Conservation (phyloP, 2,113 vertebrate genomes). For the Morphnarchus princeps region DNA sequence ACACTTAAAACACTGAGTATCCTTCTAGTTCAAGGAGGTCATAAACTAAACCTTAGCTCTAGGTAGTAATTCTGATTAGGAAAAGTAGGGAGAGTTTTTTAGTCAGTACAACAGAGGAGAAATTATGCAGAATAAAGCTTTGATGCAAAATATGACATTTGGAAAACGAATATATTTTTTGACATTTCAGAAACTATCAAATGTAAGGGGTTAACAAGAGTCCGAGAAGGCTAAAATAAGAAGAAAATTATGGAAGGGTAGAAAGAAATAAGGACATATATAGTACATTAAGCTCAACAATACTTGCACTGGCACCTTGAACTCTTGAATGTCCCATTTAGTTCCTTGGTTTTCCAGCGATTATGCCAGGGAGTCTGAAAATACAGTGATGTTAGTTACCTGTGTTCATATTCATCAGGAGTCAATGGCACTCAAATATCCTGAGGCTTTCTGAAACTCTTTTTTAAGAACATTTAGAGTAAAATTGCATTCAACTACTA, state of each 20-base stretch:
- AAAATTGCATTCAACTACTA: background rate
- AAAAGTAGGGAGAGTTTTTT: background rate
- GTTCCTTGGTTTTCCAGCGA: background rate
- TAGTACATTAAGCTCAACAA: background rate
- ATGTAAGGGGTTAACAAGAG: background rate
- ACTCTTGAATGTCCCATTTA: background rate
- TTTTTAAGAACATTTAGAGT: background rate
- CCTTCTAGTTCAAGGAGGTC: background rate
- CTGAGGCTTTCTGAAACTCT: background rate
- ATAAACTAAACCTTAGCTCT: background rate
- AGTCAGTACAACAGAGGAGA: background rate
- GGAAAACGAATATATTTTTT: background rate
- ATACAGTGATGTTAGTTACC: background rate
- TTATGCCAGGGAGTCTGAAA: background rate
- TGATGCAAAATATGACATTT: background rate
- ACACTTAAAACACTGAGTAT: background rate
- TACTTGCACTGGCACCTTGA: background rate
- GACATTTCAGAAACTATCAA: background rate
- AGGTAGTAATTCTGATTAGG: background rate
- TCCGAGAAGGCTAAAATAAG: background rate
- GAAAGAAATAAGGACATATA: background rate
- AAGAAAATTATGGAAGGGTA: background rate
- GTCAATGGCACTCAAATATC: background rate
- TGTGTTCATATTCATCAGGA: background rate
- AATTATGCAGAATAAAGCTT: background rate